phyloP scores from a whole-genome alignment of 2,888 invertebrate species.

The Noctua janthe region DNA sequence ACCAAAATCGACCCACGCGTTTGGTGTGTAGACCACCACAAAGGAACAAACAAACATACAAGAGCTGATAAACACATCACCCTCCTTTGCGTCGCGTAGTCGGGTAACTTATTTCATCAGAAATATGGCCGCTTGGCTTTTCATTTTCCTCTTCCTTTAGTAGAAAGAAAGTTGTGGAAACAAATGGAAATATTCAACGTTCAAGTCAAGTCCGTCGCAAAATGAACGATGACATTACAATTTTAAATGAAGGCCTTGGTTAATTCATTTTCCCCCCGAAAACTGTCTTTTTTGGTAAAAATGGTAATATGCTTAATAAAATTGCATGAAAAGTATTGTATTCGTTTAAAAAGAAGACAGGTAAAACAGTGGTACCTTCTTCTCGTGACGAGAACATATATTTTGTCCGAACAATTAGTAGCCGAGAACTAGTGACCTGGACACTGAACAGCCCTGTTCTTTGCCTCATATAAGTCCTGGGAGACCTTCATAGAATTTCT shows the following conservation, averaged over 20 bases:
- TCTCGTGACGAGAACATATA: not conserved
- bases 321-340: not conserved
- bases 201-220: constrained; percentile 39
- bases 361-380: not conserved
- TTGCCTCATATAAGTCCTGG: not conserved
- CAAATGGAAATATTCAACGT: constrained; percentile 18
- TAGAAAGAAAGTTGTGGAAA: not conserved
- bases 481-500: no score
- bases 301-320: not conserved
- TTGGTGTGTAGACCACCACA: not conserved
- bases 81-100: not conserved
- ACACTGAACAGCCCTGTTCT: not conserved
- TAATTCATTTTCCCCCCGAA: constrained; percentile 27
- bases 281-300: not conserved
- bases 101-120: not conserved
- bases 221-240: constrained; percentile 71
- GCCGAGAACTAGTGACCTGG: not conserved
- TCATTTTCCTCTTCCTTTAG: not conserved
- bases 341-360: not conserved
- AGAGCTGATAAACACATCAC: not conserved
- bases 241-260: constrained; percentile 62
- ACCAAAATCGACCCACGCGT: not conserved
- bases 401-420: not conserved
- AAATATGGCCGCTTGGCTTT: no score
- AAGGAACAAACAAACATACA: not conserved